A percentile compares a stretch with the other conserved stretches of the same genome.
These are phyloP conservation scores for Synanthedon myopaeformis DNA, from an alignment of 2,888 invertebrate genomes.

Conservation along the genomic window DNA sequence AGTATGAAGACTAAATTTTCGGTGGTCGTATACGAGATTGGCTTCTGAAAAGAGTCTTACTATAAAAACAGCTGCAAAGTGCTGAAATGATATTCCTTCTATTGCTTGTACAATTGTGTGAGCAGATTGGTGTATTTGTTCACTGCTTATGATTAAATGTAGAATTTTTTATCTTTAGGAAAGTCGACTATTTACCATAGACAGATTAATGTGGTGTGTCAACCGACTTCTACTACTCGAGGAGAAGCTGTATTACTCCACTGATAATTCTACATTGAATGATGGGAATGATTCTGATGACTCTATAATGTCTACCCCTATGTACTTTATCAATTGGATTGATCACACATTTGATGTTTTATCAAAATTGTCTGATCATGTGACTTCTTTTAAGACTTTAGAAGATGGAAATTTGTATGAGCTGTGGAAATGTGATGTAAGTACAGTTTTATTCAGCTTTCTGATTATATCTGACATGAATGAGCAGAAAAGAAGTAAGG, in stretches of 20 bases:
- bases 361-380: constrained; percentile 32
- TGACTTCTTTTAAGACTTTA: constrained; percentile 41
- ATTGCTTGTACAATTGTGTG: too few relatives aligned
- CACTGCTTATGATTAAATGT: too few relatives aligned
- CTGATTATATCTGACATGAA: too few relatives aligned
- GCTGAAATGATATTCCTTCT: too few relatives aligned
- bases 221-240: constrained; percentile 33
- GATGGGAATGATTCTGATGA: constrained; percentile 19
- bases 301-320: constrained; percentile 31
- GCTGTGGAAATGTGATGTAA: constrained; percentile 45
- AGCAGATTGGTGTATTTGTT: too few relatives aligned
- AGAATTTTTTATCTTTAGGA: constrained; percentile 25
- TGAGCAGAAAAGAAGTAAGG: too few relatives aligned
- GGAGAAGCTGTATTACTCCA: constrained; percentile 19
- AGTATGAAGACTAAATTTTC: too few relatives aligned
- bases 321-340: constrained; percentile 65
- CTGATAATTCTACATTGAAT: constrained; percentile 2
- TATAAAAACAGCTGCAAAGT: too few relatives aligned
- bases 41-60: too few relatives aligned
- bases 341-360: constrained; percentile 57
- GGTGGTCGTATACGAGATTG: too few relatives aligned
- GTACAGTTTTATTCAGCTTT: too few relatives aligned
- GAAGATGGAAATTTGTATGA: constrained; percentile 20
- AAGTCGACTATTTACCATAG: constrained; percentile 41
- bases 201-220: constrained; percentile 52